phyloP scores from a whole-genome alignment of 2,888 invertebrate species.

The Drosophila hamatofila region DNA sequence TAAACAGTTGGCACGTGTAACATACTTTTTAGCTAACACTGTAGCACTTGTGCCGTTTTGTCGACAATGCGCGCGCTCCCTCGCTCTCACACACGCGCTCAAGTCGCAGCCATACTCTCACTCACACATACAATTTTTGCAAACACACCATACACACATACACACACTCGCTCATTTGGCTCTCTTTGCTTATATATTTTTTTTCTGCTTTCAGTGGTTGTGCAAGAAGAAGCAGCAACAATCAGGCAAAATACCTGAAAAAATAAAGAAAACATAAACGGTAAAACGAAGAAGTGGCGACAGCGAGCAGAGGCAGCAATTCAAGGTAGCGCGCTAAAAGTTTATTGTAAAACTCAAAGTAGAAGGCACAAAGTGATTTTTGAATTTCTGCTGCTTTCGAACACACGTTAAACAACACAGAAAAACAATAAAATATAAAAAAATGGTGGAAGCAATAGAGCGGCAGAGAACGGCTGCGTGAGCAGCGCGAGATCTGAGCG shows the following conservation, averaged over 20 bases:
- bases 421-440: constrained; percentile 73
- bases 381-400: constrained; percentile 48
- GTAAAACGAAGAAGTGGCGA: constrained; percentile 83
- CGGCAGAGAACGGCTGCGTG: constrained; percentile 84
- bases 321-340: constrained; percentile 76
- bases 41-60: constrained; percentile 77
- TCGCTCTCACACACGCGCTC: constrained; percentile 64
- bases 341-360: constrained; percentile 78
- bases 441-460: constrained; percentile 85
- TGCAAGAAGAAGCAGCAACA: constrained; percentile 82
- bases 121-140: constrained; percentile 57
- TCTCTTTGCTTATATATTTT: constrained; percentile 73
- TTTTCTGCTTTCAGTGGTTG: constrained; percentile 83
- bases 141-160: constrained; percentile 41
- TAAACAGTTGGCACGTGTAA: constrained; percentile 36
- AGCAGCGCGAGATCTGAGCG: constrained; percentile 73
- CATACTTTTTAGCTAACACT: constrained; percentile 58
- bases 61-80: constrained; percentile 79
- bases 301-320: constrained; percentile 69
- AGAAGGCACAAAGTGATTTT: constrained; percentile 68
- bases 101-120: constrained; percentile 63
- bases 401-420: constrained; percentile 57
- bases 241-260: constrained; percentile 82
- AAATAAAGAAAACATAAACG: constrained; percentile 76
- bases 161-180: constrained; percentile 65